Evolutionary conservation across 2,888 invertebrate genomes (phyloP), one percentile per base, ranked within the genome.

Genomic region (Malacosoma neustria): DNA sequence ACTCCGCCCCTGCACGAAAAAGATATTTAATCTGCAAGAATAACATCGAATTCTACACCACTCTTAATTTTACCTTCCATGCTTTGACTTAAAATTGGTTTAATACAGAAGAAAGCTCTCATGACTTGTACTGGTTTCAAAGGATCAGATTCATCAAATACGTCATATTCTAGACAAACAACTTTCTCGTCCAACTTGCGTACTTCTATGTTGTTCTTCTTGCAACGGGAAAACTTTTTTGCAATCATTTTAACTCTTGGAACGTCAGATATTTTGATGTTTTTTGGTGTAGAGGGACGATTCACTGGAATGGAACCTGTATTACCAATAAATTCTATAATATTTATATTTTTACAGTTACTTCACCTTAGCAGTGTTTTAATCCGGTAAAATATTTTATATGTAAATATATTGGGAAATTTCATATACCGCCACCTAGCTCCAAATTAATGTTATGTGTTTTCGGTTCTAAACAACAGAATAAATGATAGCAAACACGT

Each of bases 121-220:
- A 84, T 61, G 11, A 41, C 61, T 44, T 81, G 72, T 29, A 54
- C 38, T 0, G 74, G 75, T 29, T 46, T 47, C 13, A 37, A 13
- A 3, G 30, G 22, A 7, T 48, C 34, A 0, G 45, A 9, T 31
- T 45, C 32, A 4, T 65, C 49, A 35, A 54, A 79, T 1, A 82
- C 58, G 14, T 80, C 76, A 38, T 82, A 82, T 42, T 84, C 84
- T 7, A 82, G 51, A 40, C 84, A 84, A 0, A 80, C 79, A 7
- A 81, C 61, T 43, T 73, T 79, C 44, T 82, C 81, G 2, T 75
- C 75, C 2, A 81, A 40, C 29, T 61, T 66, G 22, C 82, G 57
- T 2, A 84, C 37, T 49, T 84, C 82, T 4, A 82, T 45, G 33
- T 72, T 61, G 7, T 71, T 60, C 36, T 56, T 69, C 38, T 72